Conservation (phyloP, 2,888 invertebrate genomes). For the Eueremaeus valkanovi region DNA sequence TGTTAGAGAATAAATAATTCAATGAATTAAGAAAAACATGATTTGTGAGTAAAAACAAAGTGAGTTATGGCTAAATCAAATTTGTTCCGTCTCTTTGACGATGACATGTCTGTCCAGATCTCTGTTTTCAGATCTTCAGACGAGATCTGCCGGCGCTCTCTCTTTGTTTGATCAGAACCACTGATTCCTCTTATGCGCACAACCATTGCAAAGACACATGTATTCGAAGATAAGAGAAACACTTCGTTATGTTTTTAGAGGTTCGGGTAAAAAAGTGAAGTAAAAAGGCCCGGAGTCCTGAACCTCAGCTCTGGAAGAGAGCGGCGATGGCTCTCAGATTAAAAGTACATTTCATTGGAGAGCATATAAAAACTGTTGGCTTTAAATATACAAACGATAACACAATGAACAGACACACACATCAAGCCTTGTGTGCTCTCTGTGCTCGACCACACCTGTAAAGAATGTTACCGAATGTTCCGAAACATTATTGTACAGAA, state of each 20-base stretch:
- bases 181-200: background rate
- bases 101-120: background rate
- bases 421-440: background rate
- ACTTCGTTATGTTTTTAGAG: background rate
- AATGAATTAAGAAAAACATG: background rate
- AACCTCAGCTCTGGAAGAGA: background rate
- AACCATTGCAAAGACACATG: background rate
- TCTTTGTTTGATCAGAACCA: constrained; percentile 15
- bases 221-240: background rate
- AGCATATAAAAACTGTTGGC: background rate
- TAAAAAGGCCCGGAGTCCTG: background rate
- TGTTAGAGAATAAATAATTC: background rate
- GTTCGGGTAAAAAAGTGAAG: background rate
- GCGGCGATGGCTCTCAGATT: background rate
- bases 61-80: constrained; percentile 14
- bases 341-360: constrained; percentile 1
- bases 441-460: constrained; percentile 2
- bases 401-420: background rate
- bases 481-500: constrained; percentile 1
- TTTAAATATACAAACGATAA: background rate
- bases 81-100: background rate
- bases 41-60: constrained; percentile 3
- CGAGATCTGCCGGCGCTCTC: background rate
- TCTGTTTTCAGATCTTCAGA: background rate
- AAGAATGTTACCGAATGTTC: background rate